A percentile compares a stretch with the other conserved stretches of the same genome.
Conservation (phyloP, 2,888 invertebrate species). For the Smittia sp. region DNA sequence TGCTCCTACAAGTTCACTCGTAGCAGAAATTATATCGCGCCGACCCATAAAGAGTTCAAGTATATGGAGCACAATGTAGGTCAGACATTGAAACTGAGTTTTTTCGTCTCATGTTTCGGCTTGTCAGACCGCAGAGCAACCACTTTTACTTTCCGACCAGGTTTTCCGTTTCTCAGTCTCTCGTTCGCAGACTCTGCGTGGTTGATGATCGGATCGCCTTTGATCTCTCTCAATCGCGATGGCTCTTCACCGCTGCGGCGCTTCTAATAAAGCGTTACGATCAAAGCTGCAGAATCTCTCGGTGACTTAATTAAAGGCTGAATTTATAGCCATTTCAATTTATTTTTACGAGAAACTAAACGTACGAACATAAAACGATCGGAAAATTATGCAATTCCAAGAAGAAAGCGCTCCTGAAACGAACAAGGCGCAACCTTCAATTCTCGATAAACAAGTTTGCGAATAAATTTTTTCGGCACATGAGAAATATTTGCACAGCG, state of each 20-base stretch:
- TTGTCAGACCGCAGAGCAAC: conserved; percentile 8
- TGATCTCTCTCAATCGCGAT: too few relatives aligned
- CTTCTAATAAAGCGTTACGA: too few relatives aligned
- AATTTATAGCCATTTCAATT: too few relatives aligned
- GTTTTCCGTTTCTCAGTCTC: conserved; percentile 4
- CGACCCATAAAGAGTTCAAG: conserved; percentile 26
- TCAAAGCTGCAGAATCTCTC: too few relatives aligned
- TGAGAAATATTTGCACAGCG: neutral
- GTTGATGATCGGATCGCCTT: neutral
- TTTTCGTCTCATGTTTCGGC: neutral
- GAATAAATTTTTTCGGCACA: neutral
- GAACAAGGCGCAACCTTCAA: neutral
- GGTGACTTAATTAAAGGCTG: too few relatives aligned
- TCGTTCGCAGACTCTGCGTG: neutral
- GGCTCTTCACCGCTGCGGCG: too few relatives aligned
- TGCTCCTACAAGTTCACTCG: neutral
- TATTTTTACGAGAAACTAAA: too few relatives aligned
- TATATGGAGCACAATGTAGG: conserved; percentile 7
- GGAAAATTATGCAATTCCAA: neutral
- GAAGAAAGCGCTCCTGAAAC: neutral
- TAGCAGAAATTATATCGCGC: neutral
- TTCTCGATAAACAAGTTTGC: neutral
- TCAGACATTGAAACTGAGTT: conserved; percentile 31
- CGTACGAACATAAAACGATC: too few relatives aligned
- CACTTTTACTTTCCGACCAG: conserved; percentile 34